Base-by-base conservation (phyloP, 1,140 invertebrate genomes). In the Varroa destructor region DNA sequence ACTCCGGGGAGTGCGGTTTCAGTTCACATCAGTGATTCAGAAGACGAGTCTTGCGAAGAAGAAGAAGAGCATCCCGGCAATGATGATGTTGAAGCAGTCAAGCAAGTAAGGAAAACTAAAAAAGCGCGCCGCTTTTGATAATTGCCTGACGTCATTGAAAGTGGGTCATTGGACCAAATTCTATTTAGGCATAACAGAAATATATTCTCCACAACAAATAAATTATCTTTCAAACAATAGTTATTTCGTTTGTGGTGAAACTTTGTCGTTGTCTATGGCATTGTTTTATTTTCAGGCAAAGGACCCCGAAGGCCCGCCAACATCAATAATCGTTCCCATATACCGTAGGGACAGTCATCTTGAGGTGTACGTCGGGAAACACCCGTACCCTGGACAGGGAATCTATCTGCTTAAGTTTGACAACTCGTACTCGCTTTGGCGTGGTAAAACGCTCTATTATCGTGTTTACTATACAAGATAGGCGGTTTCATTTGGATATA, bases 341-440 rank as follows among this genome's bases (percentile, higher is more conserved):
- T 98, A 91, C 80, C 85, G 97, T 77, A 85, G 96, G 74, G 94
- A 99, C 81, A 93, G 91, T 75, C 94, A 97, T 77, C 86, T 89
- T 78, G 93, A 98, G 83, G 92, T 99, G 0, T 97, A 97, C 78
- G 93, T 92, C 57, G 96, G 96, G 6, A 93, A 89, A 75, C 97
- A 99, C 81, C 83, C 86, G 42, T 99, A 99, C 82, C 96, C 97
- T 3, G 95, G 91, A 36, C 87, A 91, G 82, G 96, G 97, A 55
- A 90, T 98, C 55, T 99, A 99, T 82, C 82, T 98, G 78, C 83
- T 99, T 6, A 99, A 99, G 83, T 99, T 99, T 81, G 96, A 99
- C 82, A 99, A 99, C 82, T 95, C 93, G 0, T 99, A 97, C 81
- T 97, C 93, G 56, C 82, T 99, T 72, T 99, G 95, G 95, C 86